Evolutionary conservation across 2,797 vertebrate genomes (phyloP), one percentile per base, ranked within the genome.

Genomic region (Trachurus trachurus): DNA sequence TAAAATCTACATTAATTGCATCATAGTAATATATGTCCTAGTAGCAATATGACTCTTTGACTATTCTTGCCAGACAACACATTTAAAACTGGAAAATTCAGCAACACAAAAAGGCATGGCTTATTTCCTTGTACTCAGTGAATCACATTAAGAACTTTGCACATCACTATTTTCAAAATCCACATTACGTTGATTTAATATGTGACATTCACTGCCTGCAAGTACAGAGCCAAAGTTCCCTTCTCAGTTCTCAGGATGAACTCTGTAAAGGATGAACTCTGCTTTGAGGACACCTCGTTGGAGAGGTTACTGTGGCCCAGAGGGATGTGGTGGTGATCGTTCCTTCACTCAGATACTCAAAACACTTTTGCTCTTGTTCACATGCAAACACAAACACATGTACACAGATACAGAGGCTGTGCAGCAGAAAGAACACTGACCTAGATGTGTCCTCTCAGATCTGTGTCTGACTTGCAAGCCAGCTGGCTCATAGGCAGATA

Each of bases 381-480:
- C 80, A 83, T 81, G 81, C 68, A 84, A 83, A 83, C 66, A 78
- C 68, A 72, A 88, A 86, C 73, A 74, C 82, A 74, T 80, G 61
- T 66, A 68, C 45, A 60, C 40, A 50, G 39, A 82, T 84, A 50
- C 52, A 81, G 73, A 68, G 57, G 74, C 49, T 79, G 50, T 74
- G 67, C 78, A 80, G 87, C 84, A 81, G 75, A 31, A 78, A 76
- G 74, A 87, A 78, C 81, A 85, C 81, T 91, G 87, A 87, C 88
- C 92, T 88, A 90, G 81, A 90, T 93, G 80, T 92, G 92, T 92
- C 90, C 77, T 77, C 61, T 88, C 78, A 75, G 76, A 92, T 94
- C 88, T 88, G 78, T 80, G 75, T 92, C 83, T 85, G 76, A 80
- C 74, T 84, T 72, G 71, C 67, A 80, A 69, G 80, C 87, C 84